Evolutionary conservation across 2,113 vertebrate genomes (phyloP).

Genomic region (Mustela lutreola): DNA sequence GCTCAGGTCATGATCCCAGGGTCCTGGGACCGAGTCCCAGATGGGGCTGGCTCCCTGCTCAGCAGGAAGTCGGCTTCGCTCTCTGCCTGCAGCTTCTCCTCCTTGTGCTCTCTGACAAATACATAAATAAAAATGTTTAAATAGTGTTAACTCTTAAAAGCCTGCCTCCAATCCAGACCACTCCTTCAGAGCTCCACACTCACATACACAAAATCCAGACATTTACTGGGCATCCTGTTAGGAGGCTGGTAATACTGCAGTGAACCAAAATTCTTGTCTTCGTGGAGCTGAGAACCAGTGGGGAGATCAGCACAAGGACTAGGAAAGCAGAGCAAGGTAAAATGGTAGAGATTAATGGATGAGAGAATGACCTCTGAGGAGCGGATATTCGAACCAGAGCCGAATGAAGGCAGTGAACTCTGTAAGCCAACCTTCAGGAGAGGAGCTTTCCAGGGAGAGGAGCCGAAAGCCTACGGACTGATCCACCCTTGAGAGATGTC

Average conservation of each 20-base stretch:
- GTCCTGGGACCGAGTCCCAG: no score
- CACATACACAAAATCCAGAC: background rate
- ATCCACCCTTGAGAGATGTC: background rate
- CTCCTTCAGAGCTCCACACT: no score
- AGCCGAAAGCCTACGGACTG: no score
- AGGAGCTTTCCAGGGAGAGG: background rate
- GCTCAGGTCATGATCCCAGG: no score
- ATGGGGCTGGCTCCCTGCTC: no score
- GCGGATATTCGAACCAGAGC: rapidly evolving
- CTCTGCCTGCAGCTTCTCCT: no score
- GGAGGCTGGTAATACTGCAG: background rate
- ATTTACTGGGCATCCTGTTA: rapidly evolving
- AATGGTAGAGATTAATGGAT: rapidly evolving
- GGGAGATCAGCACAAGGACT: background rate
- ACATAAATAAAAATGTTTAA: no score
- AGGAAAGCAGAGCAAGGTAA: background rate
- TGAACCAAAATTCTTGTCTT: background rate
- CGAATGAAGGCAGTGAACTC: background rate
- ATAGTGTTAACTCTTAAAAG: background rate
- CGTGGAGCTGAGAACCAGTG: background rate
- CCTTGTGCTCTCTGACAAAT: no score
- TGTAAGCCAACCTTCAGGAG: background rate
- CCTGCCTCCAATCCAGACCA: background rate
- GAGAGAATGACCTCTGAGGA: background rate
- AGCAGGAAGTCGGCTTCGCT: no score